Evolutionary conservation across 2,113 vertebrate species (phyloP).

Genomic region (Litocranius walleri): DNA sequence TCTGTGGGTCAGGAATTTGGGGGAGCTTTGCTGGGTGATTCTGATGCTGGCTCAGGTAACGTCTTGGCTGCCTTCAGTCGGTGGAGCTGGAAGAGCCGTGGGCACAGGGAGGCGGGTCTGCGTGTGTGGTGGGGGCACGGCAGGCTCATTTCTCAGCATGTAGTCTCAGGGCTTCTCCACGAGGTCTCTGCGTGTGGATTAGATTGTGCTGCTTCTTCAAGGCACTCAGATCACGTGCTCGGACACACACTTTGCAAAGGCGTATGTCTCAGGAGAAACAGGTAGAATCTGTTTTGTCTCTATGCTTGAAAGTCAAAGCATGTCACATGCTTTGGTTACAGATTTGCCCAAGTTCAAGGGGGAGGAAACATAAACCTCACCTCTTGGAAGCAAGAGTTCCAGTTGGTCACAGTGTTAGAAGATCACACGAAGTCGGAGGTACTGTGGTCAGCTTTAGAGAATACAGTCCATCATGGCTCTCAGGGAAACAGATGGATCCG

Average conservation of each 20-base stretch:
- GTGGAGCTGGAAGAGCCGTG: background rate
- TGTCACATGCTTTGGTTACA: background rate
- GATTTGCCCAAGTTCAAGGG: background rate
- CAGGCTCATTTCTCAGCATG: too few relatives aligned
- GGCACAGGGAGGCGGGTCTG: background rate
- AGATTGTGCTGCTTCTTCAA: background rate
- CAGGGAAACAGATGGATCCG: background rate
- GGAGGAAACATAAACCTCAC: background rate
- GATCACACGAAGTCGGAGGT: background rate
- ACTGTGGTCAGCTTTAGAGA: background rate
- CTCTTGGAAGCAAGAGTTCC: background rate
- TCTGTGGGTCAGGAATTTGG: background rate
- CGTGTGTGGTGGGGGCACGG: too few relatives aligned
- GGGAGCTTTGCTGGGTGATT: background rate
- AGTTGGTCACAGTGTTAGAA: background rate
- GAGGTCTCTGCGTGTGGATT: background rate
- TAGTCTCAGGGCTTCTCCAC: background rate
- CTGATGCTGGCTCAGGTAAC: background rate
- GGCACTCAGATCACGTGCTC: rapidly evolving
- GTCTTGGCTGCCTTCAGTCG: background rate
- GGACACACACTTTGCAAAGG: background rate
- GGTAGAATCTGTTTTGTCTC: background rate
- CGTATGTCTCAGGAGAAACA: background rate
- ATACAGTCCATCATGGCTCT: background rate
- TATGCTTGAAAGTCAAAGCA: background rate